Percentiles rank a stretch among this genome's conserved stretches.
Evolutionary conservation across 2,888 invertebrate species (phyloP).

Genomic region (Scaptomyza polygonia): DNA sequence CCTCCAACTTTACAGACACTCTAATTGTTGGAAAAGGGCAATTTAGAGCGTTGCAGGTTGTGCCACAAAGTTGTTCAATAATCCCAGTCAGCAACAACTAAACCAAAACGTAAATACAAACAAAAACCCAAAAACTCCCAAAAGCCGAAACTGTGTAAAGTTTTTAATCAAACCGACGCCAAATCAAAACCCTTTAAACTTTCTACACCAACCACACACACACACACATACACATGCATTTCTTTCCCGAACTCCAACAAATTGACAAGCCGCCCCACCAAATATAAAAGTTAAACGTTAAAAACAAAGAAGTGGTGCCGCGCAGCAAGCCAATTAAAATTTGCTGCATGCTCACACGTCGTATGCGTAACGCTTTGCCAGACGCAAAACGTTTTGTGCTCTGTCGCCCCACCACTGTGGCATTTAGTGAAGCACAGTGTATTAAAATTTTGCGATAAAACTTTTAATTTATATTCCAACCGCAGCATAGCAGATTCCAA

Average conservation of each 20-base stretch:
- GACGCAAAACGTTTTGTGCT: conserved; percentile 55
- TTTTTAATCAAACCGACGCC: conserved; percentile 68
- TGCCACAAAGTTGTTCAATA: conserved; percentile 56
- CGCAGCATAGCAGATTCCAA: conserved; percentile 12
- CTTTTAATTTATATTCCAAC: conserved; percentile 50
- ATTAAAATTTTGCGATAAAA: conserved; percentile 57
- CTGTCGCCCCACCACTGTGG: conserved; percentile 15
- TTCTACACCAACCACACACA: conserved; percentile 11
- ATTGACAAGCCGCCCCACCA: conserved; percentile 4
- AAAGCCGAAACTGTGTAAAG: conserved; percentile 66
- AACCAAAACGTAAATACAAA: conserved; percentile 58
- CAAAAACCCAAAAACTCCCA: conserved; percentile 28
- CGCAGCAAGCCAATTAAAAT: conserved; percentile 72
- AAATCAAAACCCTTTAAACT: conserved; percentile 64
- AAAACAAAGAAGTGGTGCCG: background rate
- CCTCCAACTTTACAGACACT: conserved; percentile 54
- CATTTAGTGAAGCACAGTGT: conserved; percentile 52
- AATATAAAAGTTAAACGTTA: background rate
- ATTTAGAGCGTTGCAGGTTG: conserved; percentile 46
- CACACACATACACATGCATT: conserved; percentile 1
- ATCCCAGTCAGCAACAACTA: conserved; percentile 51
- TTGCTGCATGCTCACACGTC: conserved; percentile 54
- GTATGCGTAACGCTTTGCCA: conserved; percentile 64
- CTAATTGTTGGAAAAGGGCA: conserved; percentile 43
- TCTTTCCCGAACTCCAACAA: conserved; percentile 20